Conservation (phyloP, 1,140 invertebrate species). For the Spodoptera frugiperda region DNA sequence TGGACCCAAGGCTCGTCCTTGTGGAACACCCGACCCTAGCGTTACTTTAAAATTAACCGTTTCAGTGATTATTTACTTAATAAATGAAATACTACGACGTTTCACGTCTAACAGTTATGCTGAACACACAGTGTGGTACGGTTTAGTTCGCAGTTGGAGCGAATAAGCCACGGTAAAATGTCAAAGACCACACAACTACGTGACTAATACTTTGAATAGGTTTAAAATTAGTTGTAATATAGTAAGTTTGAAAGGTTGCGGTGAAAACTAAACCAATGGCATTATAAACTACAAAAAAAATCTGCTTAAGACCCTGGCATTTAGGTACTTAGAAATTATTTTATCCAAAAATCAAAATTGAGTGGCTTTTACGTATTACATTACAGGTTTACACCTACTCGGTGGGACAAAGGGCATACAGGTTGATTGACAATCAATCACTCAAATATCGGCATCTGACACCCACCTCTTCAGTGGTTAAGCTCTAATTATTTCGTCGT, state of each 20-base stretch:
- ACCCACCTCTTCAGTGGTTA: constrained; percentile 36
- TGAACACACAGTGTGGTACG: not conserved
- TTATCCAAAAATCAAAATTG: not conserved
- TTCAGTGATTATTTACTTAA: constrained; percentile 62
- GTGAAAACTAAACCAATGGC: too few relatives aligned
- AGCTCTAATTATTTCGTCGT: constrained; percentile 78
- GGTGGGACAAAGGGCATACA: constrained; percentile 24
- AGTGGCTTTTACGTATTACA: not conserved
- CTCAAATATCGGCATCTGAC: constrained; percentile 45
- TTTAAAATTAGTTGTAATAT: too few relatives aligned
- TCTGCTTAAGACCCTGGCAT: too few relatives aligned
- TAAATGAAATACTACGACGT: constrained; percentile 16
- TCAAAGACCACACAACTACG: not conserved
- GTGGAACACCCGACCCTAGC: constrained; percentile 63
- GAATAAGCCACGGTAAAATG: not conserved
- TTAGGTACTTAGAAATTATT: not conserved
- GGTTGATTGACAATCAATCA: constrained; percentile 49
- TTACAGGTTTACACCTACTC: constrained; percentile 8
- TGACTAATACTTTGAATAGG: too few relatives aligned
- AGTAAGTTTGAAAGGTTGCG: too few relatives aligned
- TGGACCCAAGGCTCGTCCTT: constrained; percentile 78
- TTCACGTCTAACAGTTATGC: not conserved
- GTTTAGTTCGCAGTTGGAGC: constrained; percentile 1
- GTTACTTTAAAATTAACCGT: constrained; percentile 72
- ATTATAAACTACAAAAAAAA: too few relatives aligned